phyloP scores from a whole-genome alignment of 2,113 vertebrate species.

The Quiscalus mexicanus region DNA sequence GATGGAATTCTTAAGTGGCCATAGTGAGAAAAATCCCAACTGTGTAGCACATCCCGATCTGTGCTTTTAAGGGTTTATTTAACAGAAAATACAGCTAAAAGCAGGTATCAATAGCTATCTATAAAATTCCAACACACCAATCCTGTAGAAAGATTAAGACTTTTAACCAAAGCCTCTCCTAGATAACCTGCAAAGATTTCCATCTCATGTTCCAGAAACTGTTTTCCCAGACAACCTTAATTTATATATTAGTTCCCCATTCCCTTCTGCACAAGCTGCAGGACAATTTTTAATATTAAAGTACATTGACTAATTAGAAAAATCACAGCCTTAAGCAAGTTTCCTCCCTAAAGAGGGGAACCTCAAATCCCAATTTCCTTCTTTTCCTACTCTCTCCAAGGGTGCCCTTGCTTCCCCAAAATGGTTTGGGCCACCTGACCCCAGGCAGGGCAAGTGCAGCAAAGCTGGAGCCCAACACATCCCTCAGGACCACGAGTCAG shows the following conservation, averaged over 20 bases:
- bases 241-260: background rate
- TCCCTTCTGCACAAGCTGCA: background rate
- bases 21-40: background rate
- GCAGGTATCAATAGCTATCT: too few species aligned
- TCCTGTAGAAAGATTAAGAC: too few species aligned
- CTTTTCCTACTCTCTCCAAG: background rate
- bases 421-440: background rate
- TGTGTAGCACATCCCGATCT: background rate
- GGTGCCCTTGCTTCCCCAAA: background rate
- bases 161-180: too few species aligned
- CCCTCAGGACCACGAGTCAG: accelerated
- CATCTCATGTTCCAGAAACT: background rate
- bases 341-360: background rate
- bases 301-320: background rate
- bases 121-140: too few species aligned
- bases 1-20: background rate
- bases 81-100: too few species aligned
- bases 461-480: background rate
- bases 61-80: background rate
- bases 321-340: accelerated
- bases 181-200: too few species aligned
- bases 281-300: background rate
- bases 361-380: background rate
- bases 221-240: background rate
- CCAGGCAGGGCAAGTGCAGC: background rate